Percentiles rank a stretch among this genome's conserved stretches.
Conservation (phyloP, 2,797 vertebrate genomes). For the Cossypha polioptera region DNA sequence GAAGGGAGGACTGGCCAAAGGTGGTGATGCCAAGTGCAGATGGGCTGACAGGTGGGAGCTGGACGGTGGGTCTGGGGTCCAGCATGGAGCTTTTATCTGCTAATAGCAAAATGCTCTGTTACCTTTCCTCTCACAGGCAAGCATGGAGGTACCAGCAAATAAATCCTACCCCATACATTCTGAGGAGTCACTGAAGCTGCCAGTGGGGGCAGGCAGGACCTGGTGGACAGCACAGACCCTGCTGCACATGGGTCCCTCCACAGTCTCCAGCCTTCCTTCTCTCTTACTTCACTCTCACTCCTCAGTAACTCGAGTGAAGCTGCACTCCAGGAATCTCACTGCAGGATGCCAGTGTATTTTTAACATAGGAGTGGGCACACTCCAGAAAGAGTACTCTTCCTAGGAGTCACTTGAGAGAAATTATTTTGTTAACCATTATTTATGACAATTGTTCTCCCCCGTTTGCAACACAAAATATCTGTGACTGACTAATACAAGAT, state of each 20-base stretch:
- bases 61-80: fast-evolving
- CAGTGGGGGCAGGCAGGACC: fast-evolving
- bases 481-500: not conserved
- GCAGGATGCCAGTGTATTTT: not conserved
- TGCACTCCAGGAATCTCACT: not conserved
- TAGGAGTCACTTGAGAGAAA: not conserved
- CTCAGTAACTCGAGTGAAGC: not conserved
- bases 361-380: not conserved
- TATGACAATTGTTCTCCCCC: not conserved
- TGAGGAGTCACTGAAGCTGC: not conserved
- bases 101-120: not conserved
- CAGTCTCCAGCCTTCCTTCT: not conserved
- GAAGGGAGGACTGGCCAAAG: not conserved
- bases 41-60: not conserved
- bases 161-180: not conserved
- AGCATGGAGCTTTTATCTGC: not conserved
- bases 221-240: not conserved
- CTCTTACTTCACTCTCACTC: not conserved
- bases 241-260: fast-evolving
- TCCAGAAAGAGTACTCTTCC: not conserved
- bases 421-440: not conserved
- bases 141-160: not conserved
- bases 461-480: not conserved
- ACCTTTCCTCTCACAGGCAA: not conserved
- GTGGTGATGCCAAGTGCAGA: not conserved